These are phyloP conservation scores for Ivindomyrus marchei DNA, from an alignment of 2,113 vertebrate genomes.

Conservation along the genomic window DNA sequence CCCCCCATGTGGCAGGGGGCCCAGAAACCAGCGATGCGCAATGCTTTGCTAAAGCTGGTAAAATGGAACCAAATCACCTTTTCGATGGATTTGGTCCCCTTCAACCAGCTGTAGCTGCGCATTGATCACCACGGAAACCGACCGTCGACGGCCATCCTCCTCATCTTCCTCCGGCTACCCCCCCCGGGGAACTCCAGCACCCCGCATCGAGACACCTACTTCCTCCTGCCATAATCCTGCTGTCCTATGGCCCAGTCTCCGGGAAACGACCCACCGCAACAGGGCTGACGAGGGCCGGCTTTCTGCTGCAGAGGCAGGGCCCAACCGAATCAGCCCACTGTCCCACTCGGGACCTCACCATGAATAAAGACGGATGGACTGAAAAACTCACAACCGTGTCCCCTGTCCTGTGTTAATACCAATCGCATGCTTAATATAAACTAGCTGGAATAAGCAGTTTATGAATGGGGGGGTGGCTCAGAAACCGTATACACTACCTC, in stretches of 20 bases:
- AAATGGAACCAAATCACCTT: constrained; percentile 99
- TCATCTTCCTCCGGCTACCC: background rate
- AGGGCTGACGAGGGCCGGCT: background rate
- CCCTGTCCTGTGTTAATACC: constrained; percentile 33
- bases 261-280: background rate
- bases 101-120: constrained; percentile 99
- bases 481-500: background rate
- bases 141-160: background rate
- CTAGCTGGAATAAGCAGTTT: background rate
- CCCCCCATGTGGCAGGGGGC: background rate
- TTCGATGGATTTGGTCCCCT: constrained; percentile 94
- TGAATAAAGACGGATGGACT: constrained; percentile 45
- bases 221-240: background rate
- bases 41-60: constrained; percentile 99
- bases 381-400: constrained; percentile 38
- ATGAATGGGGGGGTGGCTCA: background rate
- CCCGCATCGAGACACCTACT: background rate
- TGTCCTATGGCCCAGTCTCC: background rate
- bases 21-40: constrained; percentile 33
- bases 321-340: constrained; percentile 24
- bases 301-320: background rate
- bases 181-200: background rate
- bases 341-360: constrained; percentile 26
- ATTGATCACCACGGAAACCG: constrained; percentile 72
- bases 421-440: constrained; percentile 41